phyloP scores from a whole-genome alignment of 2,888 invertebrate species.

The Itoplectis maculator region DNA sequence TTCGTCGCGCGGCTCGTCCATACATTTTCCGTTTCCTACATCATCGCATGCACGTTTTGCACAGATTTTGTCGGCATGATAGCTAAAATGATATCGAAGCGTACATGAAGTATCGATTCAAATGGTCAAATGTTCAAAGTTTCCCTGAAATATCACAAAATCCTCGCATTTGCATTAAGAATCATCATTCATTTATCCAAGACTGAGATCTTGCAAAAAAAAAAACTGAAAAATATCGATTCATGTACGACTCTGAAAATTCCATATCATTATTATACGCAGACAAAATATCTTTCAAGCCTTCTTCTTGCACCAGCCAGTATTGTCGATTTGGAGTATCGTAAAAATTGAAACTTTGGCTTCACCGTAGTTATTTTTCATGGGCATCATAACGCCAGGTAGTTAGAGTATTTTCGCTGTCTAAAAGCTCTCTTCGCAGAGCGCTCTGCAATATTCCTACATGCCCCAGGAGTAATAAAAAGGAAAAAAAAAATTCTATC shows the following conservation, averaged over 20 bases:
- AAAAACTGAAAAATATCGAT: slow-evolving; percentile 40
- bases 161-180: slow-evolving; percentile 31
- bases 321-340: slow-evolving; percentile 49
- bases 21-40: slow-evolving; percentile 68
- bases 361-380: slow-evolving; percentile 58
- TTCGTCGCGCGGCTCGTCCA: slow-evolving; percentile 58
- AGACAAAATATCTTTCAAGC: slow-evolving; percentile 70
- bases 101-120: slow-evolving; percentile 64
- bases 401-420: slow-evolving; percentile 48
- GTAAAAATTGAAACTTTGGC: slow-evolving; percentile 55
- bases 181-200: neutral
- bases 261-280: slow-evolving; percentile 58
- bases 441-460: slow-evolving; percentile 10
- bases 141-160: slow-evolving; percentile 24
- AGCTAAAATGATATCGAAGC: slow-evolving; percentile 62
- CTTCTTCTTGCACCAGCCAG: slow-evolving; percentile 62
- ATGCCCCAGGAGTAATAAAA: slow-evolving; percentile 14
- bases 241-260: slow-evolving; percentile 64
- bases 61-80: slow-evolving; percentile 72
- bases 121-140: slow-evolving; percentile 18
- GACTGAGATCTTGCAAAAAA: neutral
- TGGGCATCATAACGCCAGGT: slow-evolving; percentile 50
- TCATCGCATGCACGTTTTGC: slow-evolving; percentile 77
- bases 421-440: slow-evolving; percentile 33
- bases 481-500: slow-evolving; percentile 5